These are phyloP conservation scores for Panthera uncia DNA, from an alignment of 2,113 vertebrate species.

Conservation along the genomic window DNA sequence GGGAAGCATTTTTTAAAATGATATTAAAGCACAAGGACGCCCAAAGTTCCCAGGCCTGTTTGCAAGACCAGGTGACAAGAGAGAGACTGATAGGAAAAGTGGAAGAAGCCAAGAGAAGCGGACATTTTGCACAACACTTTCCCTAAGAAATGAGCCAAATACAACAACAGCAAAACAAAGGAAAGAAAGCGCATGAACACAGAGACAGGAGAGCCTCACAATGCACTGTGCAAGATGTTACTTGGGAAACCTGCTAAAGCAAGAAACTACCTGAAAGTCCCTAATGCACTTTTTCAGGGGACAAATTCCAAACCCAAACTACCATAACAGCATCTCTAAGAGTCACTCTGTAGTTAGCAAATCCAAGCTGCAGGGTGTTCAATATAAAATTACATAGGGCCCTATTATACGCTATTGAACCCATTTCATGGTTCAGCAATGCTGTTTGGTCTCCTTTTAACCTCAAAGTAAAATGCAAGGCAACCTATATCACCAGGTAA, in stretches of 20 bases:
- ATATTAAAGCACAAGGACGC: conserved; percentile 75
- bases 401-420: not conserved
- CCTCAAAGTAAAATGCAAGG: not conserved
- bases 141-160: conserved; percentile 66
- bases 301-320: conserved; percentile 62
- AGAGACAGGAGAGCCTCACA: conserved; percentile 52
- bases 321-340: conserved; percentile 37
- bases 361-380: conserved; percentile 44
- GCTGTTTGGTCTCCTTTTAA: conserved; percentile 37
- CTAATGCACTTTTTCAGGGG: conserved; percentile 60
- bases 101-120: not conserved
- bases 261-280: conserved; percentile 68
- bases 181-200: not conserved
- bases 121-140: conserved; percentile 44
- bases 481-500: not conserved
- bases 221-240: conserved; percentile 51
- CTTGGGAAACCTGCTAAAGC: conserved; percentile 65
- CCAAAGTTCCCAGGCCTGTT: conserved; percentile 75
- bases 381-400: conserved; percentile 45
- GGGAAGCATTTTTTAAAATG: conserved; percentile 81
- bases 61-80: conserved; percentile 72
- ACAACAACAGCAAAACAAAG: not conserved
- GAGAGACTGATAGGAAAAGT: conserved; percentile 73
- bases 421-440: conserved; percentile 11
- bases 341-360: conserved; percentile 62